Evolutionary conservation across 2,797 vertebrate genomes (phyloP).

Genomic region (Cygnus olor): DNA sequence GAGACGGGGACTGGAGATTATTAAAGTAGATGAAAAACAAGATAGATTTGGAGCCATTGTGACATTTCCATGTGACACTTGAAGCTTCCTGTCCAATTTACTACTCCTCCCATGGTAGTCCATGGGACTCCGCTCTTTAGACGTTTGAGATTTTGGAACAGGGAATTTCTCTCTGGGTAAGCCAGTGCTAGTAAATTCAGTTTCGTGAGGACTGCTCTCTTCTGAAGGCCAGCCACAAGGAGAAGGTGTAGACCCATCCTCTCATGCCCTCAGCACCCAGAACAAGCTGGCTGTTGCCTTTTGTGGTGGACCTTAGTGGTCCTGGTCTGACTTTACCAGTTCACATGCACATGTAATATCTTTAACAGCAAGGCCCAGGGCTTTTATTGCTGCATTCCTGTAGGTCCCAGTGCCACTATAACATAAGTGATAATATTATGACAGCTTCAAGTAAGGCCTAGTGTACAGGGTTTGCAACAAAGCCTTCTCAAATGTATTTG

Average conservation of each 20-base stretch:
- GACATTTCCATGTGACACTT: neutral
- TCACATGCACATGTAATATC: neutral
- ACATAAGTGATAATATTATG: neutral
- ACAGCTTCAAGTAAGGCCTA: neutral
- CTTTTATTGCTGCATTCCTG: neutral
- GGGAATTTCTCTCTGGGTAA: neutral
- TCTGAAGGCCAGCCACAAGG: neutral
- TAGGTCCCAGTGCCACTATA: neutral
- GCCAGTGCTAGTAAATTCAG: neutral
- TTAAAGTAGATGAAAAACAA: neutral
- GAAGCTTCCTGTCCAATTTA: neutral
- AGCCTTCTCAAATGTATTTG: neutral
- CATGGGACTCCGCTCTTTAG: neutral
- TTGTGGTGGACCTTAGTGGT: neutral
- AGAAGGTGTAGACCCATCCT: neutral
- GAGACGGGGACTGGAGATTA: neutral
- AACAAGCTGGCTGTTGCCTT: neutral
- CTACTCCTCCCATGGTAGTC: accelerated
- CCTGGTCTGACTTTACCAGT: neutral
- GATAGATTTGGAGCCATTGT: neutral
- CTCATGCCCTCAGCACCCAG: neutral
- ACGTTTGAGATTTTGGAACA: neutral
- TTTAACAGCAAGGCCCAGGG: neutral
- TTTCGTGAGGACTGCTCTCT: neutral
- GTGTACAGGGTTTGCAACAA: neutral